phyloP scores from a whole-genome alignment of 1,140 invertebrate genomes.

The Antheraea mylitta region DNA sequence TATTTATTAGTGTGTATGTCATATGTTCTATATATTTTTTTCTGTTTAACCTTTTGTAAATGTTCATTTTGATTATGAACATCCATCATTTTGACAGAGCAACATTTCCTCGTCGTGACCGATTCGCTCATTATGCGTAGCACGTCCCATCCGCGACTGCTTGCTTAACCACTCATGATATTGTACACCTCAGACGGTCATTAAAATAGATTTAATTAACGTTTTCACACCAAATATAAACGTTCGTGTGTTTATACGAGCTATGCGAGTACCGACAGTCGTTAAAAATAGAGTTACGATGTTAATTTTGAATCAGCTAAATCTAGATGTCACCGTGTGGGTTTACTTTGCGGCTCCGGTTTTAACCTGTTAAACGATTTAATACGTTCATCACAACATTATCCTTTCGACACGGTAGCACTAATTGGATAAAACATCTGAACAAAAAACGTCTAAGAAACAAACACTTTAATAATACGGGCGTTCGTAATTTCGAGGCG shows the following conservation, averaged over 20 bases:
- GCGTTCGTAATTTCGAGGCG: conserved; percentile 66
- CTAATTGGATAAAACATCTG: conserved; percentile 74
- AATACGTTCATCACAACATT: conserved; percentile 69
- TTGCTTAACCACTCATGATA: conserved; percentile 8
- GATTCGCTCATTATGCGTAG: conserved; percentile 42
- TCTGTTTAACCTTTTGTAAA: neutral
- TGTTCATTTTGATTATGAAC: conserved; percentile 6
- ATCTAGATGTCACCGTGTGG: conserved; percentile 21
- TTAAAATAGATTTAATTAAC: conserved; percentile 13
- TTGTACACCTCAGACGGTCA: conserved; percentile 4
- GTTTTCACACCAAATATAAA: conserved; percentile 14
- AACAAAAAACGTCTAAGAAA: conserved; percentile 71
- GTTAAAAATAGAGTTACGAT: neutral
- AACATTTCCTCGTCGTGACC: conserved; percentile 45
- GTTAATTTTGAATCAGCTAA: conserved; percentile 5
- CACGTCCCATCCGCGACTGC: conserved; percentile 31
- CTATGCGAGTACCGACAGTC: neutral
- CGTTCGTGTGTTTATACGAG: conserved; percentile 7
- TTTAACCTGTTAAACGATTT: conserved; percentile 69
- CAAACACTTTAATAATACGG: conserved; percentile 74
- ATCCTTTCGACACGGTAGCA: conserved; percentile 78
- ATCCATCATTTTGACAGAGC: conserved; percentile 52
- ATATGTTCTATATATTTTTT: neutral
- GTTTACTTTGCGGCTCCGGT: conserved; percentile 46
- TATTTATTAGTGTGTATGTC: neutral